Evolutionary conservation across 2,113 vertebrate species (phyloP), one percentile per base, ranked within the genome.

Genomic region (Nicator chloris): DNA sequence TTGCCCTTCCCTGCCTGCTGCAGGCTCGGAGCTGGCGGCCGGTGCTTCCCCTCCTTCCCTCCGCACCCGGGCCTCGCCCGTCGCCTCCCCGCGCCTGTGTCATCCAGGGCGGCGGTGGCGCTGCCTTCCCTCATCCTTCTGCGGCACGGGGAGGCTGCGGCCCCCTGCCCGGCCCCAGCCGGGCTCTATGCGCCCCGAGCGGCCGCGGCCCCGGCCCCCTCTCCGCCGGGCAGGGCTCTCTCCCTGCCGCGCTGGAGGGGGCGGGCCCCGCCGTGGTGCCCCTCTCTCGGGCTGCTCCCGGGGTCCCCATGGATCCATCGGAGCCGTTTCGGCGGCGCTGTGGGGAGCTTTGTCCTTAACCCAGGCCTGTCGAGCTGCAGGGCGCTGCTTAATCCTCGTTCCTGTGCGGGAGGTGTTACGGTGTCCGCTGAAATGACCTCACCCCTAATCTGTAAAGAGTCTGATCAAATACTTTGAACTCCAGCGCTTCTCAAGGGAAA

Each of bases 231-330:
- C 56, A 7, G 37, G 51, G 42, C 68, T 33, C 3, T 4, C 2
- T 26, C 5, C 11, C 9, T 19, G 13, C 8, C 11, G 9, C 22
- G 28, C 13, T 11, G 54, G 31, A 18, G n/a, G 28, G 28, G 33
- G 24, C 13, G 33, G 44, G 27, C 42, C 42, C 15, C 13, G 23
- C 47, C 5, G 22, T 2, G 4, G 0, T 20, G 3, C 22, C 0
- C 22, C 0, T 23, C 4, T 26, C 16, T 10, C 1, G 11, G 9
- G 13, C 15, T 40, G 45, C 7, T 51, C 11, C 21, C 10, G 15
- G 20, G 4, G 1, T 35, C 51, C 21, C 9, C 39, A 5, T 23
- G n/a, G 59, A 6, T 40, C 51, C 4, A 1, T 26, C 28, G 11
- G n/a, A 30, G 24, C n/a, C 19, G 3, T 39, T 30, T 50, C 2